Base-by-base conservation (phyloP, 2,113 vertebrate species). In the Abramis brama region DNA sequence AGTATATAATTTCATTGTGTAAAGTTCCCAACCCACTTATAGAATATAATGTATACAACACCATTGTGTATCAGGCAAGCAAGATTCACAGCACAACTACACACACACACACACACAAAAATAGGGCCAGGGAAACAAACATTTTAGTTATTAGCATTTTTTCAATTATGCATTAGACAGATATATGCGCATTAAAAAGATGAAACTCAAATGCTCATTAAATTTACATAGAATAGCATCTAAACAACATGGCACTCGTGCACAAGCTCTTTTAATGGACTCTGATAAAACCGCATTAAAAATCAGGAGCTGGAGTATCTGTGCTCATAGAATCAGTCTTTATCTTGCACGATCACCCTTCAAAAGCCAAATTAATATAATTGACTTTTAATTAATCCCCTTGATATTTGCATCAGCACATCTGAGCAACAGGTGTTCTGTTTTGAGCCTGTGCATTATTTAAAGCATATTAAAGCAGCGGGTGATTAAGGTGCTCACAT, bases 351-450 rank as follows among this genome's bases (percentile, higher is more conserved):
- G 94, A 96, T 97, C 95, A 95, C 95, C 94, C 94, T 96, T 95
- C 90, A 91, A 94, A 94, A 91, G 89, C 93, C 93, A 96, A 96
- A 96, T 95, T 95, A 95, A 96, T 96, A 95, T 96, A 96, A 97
- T 95, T 96, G 96, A 97, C 96, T 96, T 95, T 96, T 96, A 97
- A 96, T 96, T 96, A 97, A 97, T 97, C 96, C 96, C 96, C 96
- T 96, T 95, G 96, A 94, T 96, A 96, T 96, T 96, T 97, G 95
- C 94, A 95, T 94, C 94, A 95, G 94, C 96, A 95, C 95, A 95
- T 94, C 92, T 91, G 92, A 94, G 94, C 94, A 95, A 96, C 94
- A 96, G 95, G 95, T 96, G 92, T 92, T 93, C 91, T 94, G 88
- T 93, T 94, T 91, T 95, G 93, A 94, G 89, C 92, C 91, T 90